Base-by-base conservation (phyloP, 2,888 invertebrate species). In the Pyrochroa serraticornis region DNA sequence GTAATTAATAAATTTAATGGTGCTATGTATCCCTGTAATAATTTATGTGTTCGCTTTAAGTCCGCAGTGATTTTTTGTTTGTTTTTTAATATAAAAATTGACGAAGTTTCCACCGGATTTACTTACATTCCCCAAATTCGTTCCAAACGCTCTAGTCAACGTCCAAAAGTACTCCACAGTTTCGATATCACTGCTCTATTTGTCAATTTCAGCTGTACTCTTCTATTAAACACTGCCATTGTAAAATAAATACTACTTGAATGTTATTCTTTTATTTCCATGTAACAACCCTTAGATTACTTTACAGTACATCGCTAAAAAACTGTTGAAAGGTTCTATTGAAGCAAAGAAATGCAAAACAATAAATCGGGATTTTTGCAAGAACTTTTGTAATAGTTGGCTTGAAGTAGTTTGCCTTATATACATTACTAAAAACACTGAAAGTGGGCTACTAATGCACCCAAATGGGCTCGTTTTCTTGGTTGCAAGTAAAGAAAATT, bases 181-280 rank as follows among this genome's bases (percentile, higher is more conserved):
- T 46, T 52, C 33, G 36, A 7, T 50, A 61, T 65, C 60, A 60
- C 60, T 62, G 60, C 61, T 62, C 38, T n/a, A n/a, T 47, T 45
- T 60, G 45, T 39, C 58, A 59, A 48, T 59, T 12, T 57, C 37
- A 58, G 22, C 36, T 43, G 49, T 55, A 64, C 54, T 61, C 48
- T 64, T 65, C 36, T 58, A 57, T 66, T 62, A 71, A 75, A 73
- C 77, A 77, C 77, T 77, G 77, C 77, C 77, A 77, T 71, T 76
- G 73, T 77, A 75, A 76, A 75, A 74, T 75, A 75, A 74, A 75
- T 62, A 63, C 50, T 63, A 55, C 50, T 43, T 49, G 50, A 55
- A 59, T 38, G 49, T 14, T 41, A 31, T 42, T 7, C 35, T 22
- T 52, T 52, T 49, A 12, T 3, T 52, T 7, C 14, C n/a, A n/a